Evolutionary conservation across 1,140 invertebrate genomes (phyloP), one percentile per base, ranked within the genome.

Genomic region (Monochamus saltuarius): DNA sequence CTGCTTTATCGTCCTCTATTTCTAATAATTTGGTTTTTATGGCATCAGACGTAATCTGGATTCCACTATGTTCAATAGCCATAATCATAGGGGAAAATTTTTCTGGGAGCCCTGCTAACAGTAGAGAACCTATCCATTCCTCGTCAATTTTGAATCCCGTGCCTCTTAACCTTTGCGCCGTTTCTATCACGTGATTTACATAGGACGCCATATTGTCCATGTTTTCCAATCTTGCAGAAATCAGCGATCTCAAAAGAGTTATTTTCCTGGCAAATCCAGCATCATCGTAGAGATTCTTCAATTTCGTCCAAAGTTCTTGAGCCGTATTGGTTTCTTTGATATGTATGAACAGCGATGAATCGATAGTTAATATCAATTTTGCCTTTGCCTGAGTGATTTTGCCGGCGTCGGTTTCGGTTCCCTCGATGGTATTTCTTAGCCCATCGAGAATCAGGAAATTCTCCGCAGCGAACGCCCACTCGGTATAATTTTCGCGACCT

Each of bases 311-410:
- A 4, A 56, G 9, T 2, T 60, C 61, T 39, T 64, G 43, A 35
- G 57, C 10, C n/a, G 22, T 50, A 1, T 7, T 49, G 3, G 37
- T 22, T 1, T 62, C 47, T 39, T 39, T 29, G 11, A 66, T 45
- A 54, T 66, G 56, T 7, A 58, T 34, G 40, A 52, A 66, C 7
- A 64, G 7, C 29, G 47, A 29, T 10, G 65, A 34, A 38, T 66
- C 50, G 1, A 66, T 55, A 1, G 51, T 38, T 51, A 66, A 36
- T 54, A 59, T 63, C n/a, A 50, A 35, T 40, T 63, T 63, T 8
- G 61, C 57, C 29, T 37, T 60, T 34, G 61, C 57, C 38, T 52
- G 39, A 8, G 29, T 36, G 7, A n/a, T n/a, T n/a, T n/a, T n/a
- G n/a, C n/a, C n/a, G n/a, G n/a, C n/a, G n/a, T n/a, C n/a, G n/a